Evolutionary conservation across 2,888 invertebrate genomes (phyloP).

Genomic region (Stenotaenia linearis): DNA sequence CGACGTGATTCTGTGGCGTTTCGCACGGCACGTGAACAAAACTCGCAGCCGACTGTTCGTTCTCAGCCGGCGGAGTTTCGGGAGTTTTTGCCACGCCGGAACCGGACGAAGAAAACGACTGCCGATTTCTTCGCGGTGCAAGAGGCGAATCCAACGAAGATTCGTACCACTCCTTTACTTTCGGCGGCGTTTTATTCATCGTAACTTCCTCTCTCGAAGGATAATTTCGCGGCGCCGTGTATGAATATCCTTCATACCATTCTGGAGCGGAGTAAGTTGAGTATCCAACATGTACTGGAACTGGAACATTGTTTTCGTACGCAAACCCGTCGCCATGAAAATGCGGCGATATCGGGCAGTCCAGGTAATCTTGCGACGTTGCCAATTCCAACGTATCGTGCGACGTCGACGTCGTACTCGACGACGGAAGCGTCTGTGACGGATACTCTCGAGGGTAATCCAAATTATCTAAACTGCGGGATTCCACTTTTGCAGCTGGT

Average conservation of each 20-base stretch:
- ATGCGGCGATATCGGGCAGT: conserved; percentile 26
- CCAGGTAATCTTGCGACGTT: conserved; percentile 18
- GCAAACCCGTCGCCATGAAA: not conserved
- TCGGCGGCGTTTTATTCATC: conserved; percentile 26
- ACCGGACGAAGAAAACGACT: not conserved
- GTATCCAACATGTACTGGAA: not conserved
- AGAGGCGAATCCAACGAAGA: conserved; percentile 60
- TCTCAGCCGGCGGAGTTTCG: not conserved
- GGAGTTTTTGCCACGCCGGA: not conserved
- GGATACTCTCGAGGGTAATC: conserved; percentile 33
- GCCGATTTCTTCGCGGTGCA: conserved; percentile 36
- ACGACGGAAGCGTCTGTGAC: not conserved
- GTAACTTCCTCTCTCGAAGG: not conserved
- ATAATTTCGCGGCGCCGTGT: not conserved
- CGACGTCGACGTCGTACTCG: conserved; percentile 27
- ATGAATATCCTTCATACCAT: not conserved
- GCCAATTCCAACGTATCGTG: conserved; percentile 3
- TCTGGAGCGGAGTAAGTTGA: not conserved
- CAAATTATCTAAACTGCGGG: conserved; percentile 40
- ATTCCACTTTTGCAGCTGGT: conserved; percentile 34
- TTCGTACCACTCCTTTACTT: conserved; percentile 64
- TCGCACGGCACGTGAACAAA: conserved; percentile 56
- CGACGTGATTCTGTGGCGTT: conserved; percentile 74
- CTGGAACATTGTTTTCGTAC: not conserved
- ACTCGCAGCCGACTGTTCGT: conserved; percentile 32